These are phyloP conservation scores for Seira sanloemensis DNA, from an alignment of 2,888 invertebrate genomes.

Conservation along the genomic window DNA sequence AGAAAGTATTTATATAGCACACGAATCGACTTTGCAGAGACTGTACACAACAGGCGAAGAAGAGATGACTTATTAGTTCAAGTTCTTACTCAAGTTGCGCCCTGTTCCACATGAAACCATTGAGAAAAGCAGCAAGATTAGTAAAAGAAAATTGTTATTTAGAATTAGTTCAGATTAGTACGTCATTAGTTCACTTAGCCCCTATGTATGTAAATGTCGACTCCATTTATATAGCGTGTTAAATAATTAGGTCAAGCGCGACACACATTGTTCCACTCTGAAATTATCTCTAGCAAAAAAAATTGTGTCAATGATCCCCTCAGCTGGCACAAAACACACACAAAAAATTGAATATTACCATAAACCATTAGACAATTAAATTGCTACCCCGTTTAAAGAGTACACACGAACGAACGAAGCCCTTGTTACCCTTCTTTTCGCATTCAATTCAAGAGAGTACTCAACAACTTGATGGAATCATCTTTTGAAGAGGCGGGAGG, in stretches of 20 bases:
- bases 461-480: constrained; percentile 1
- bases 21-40: too few relatives aligned
- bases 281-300: too few relatives aligned
- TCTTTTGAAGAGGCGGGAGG: background rate
- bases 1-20: background rate
- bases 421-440: background rate
- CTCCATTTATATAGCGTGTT: background rate
- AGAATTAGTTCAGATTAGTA: constrained; percentile 4
- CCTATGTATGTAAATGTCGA: too few relatives aligned
- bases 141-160: constrained; percentile 41
- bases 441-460: constrained; percentile 1
- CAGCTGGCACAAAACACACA: too few relatives aligned
- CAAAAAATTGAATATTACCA: too few relatives aligned
- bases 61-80: background rate
- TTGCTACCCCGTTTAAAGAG: too few relatives aligned
- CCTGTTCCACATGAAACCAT: constrained; percentile 37
- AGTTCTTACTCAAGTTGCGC: constrained; percentile 58
- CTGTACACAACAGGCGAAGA: background rate
- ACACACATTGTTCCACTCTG: too few relatives aligned
- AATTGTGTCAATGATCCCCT: too few relatives aligned
- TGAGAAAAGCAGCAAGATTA: constrained; percentile 33
- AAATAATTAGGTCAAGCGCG: background rate
- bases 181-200: background rate
- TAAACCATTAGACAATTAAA: too few relatives aligned
- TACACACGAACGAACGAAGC: too few relatives aligned